These are phyloP conservation scores for Hydrozoanthus tunicans DNA, from an alignment of 64 coral and sea anemone genomes.

Conservation along the genomic window DNA sequence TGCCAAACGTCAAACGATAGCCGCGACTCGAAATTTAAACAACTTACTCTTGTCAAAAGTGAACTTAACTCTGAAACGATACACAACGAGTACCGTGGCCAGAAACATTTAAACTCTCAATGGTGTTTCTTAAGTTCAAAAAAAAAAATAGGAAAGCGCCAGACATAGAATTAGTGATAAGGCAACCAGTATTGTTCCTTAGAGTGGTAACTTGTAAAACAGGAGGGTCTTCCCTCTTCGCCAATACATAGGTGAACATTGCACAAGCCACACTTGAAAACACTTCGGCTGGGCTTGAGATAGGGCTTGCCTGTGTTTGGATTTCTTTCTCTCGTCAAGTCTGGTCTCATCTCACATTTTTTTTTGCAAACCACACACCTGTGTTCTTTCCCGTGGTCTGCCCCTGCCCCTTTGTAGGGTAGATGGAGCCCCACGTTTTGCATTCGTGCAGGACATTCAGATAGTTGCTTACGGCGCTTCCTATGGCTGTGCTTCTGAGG, in stretches of 20 bases:
- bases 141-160: background rate
- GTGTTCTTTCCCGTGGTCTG: constrained; percentile 22
- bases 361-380: background rate
- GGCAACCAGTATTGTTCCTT: constrained; percentile 35
- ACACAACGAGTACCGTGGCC: background rate
- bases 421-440: constrained; percentile 34
- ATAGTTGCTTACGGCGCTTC: background rate
- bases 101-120: background rate
- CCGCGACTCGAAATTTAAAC: too few relatives aligned
- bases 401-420: constrained; percentile 4
- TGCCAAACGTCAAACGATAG: background rate
- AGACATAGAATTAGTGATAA: background rate
- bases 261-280: constrained; percentile 42
- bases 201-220: constrained; percentile 6
- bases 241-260: constrained; percentile 34
- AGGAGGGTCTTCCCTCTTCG: background rate
- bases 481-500: constrained; percentile 5
- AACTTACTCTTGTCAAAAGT: background rate
- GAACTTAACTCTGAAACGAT: background rate
- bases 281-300: constrained; percentile 14
- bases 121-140: constrained; percentile 3
- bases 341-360: background rate
- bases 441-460: constrained; percentile 8
- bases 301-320: background rate
- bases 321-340: background rate